phyloP scores from a whole-genome alignment of 2,113 vertebrate genomes.

The Gallinago media region DNA sequence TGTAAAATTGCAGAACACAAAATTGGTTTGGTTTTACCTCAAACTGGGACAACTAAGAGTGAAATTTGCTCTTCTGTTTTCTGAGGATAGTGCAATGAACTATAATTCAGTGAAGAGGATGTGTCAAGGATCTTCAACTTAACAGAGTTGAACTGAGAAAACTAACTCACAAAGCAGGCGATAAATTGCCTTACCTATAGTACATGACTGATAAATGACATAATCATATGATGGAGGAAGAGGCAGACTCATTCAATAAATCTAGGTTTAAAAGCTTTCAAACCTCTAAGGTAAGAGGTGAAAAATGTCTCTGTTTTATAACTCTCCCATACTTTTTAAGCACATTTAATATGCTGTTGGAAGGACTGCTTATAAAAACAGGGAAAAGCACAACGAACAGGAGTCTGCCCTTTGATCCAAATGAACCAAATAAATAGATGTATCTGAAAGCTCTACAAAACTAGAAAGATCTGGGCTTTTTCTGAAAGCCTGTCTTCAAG shows the following conservation, averaged over 20 bases:
- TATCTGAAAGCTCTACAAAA: background rate
- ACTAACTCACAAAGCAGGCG: background rate
- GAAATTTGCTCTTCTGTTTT: background rate
- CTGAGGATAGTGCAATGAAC: background rate
- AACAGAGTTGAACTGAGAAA: background rate
- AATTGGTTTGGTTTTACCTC: too few relatives aligned
- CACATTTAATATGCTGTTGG: background rate
- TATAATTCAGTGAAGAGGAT: background rate
- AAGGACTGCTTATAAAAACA: background rate
- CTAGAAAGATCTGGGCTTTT: background rate
- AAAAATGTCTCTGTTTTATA: background rate
- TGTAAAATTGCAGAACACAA: too few relatives aligned
- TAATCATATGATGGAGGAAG: background rate
- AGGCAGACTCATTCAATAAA: background rate
- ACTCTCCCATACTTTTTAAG: background rate
- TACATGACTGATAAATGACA: background rate
- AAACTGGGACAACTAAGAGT: background rate
- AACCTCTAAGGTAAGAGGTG: background rate
- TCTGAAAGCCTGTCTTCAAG: background rate
- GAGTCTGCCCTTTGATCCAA: background rate
- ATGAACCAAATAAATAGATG: background rate
- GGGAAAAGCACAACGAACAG: background rate
- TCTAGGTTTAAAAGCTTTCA: conserved; percentile 1
- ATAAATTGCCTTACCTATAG: background rate
- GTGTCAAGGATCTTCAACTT: background rate